Conservation (phyloP, 2,113 vertebrate genomes). For the Pantherophis guttatus region DNA sequence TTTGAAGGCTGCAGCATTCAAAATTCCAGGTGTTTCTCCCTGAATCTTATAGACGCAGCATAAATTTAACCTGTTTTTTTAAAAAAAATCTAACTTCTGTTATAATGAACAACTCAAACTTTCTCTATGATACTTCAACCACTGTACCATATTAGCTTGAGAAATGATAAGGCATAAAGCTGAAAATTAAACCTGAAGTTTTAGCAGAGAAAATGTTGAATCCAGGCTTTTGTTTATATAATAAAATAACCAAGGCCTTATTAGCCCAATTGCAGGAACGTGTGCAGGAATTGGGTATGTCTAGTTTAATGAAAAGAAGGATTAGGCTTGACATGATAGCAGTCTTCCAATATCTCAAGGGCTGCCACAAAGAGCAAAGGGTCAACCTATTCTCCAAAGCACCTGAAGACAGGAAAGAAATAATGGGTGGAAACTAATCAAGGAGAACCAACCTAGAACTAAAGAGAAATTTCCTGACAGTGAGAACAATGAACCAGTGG, state of each 20-base stretch:
- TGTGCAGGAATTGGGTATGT: neutral
- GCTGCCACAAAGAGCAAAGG: neutral
- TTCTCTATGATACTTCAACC: neutral
- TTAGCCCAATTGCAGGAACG: neutral
- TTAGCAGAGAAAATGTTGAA: neutral
- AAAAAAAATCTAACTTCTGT: neutral
- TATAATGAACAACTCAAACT: neutral
- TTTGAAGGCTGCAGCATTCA: neutral
- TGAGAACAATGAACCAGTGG: neutral
- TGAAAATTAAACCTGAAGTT: neutral
- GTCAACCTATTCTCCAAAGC: neutral
- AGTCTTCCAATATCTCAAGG: neutral
- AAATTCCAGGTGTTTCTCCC: constrained; percentile 1
- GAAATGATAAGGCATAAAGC: neutral
- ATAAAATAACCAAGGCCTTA: neutral
- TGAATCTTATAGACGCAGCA: neutral
- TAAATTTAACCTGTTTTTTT: neutral
- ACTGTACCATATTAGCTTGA: neutral
- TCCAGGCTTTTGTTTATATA: neutral
- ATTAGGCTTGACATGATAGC: neutral
- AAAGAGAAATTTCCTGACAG: neutral
- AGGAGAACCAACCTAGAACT: neutral
- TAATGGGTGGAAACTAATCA: neutral
- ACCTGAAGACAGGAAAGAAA: neutral
- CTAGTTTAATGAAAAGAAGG: neutral